Percentiles rank a stretch among this genome's conserved stretches.
Evolutionary conservation across 1,140 invertebrate species (phyloP).

Genomic region (Cataglyphis hispanica): DNA sequence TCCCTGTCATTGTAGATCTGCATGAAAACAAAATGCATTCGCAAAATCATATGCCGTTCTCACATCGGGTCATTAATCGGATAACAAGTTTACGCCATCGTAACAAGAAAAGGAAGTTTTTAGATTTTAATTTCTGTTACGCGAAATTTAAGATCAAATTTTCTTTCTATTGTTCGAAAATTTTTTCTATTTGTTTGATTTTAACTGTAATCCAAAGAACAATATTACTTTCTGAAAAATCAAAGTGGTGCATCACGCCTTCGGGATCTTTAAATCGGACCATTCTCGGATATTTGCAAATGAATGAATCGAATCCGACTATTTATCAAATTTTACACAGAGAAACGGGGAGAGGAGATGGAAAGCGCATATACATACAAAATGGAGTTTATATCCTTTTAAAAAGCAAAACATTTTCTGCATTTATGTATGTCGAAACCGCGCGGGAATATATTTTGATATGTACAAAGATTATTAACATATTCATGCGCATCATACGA

Average conservation of each 20-base stretch:
- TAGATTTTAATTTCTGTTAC: neutral
- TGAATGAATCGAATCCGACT: neutral
- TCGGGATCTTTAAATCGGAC: neutral
- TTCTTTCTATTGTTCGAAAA: neutral
- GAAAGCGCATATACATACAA: conserved; percentile 37
- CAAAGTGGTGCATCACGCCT: neutral
- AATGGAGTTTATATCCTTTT: conserved; percentile 48
- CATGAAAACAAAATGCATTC: neutral
- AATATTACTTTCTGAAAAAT: neutral
- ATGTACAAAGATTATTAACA: conserved; percentile 75
- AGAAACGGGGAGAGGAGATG: neutral
- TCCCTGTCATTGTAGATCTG: neutral
- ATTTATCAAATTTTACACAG: conserved; percentile 8
- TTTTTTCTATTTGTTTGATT: neutral
- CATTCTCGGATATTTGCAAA: neutral
- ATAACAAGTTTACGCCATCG: neutral
- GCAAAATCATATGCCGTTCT: neutral
- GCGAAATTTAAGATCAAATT: neutral
- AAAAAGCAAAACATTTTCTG: conserved; percentile 5
- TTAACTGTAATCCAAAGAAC: neutral
- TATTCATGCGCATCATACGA: conserved; percentile 19
- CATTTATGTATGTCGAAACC: conserved; percentile 35
- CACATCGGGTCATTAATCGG: conserved; percentile 2
- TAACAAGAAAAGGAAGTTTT: neutral
- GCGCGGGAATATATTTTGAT: conserved; percentile 63